A percentile compares a stretch with the other conserved stretches of the same genome.
phyloP scores from a whole-genome alignment of 2,888 invertebrate species.

The Pachydiplax longipennis region DNA sequence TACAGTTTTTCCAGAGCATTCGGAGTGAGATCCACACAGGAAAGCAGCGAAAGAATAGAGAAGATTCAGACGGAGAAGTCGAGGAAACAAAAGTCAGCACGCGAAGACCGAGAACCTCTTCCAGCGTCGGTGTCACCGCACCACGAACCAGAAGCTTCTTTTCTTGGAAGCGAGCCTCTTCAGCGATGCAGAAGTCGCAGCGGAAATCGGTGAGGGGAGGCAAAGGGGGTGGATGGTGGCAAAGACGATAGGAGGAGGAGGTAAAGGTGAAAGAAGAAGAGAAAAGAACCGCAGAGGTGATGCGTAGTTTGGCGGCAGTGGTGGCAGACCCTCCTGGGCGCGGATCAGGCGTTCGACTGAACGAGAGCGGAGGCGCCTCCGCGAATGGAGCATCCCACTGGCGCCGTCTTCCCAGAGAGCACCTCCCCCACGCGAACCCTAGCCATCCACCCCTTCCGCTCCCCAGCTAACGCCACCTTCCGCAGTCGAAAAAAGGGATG shows the following conservation, averaged over 20 bases:
- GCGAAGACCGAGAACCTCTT: not conserved
- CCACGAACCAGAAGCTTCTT: not conserved
- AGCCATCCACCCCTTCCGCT: not conserved
- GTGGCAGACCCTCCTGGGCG: not conserved
- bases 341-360: slow-evolving; percentile 1
- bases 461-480: not conserved
- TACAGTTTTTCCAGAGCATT: not conserved
- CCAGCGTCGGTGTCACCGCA: not conserved
- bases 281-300: not conserved
- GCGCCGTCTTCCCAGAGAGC: not conserved
- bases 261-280: not conserved
- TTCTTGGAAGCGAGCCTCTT: not conserved
- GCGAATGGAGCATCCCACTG: not conserved
- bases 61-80: not conserved
- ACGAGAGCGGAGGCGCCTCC: not conserved
- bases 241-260: not conserved
- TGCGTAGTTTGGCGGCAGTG: not conserved
- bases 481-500: not conserved
- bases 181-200: not conserved
- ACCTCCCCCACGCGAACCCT: not conserved
- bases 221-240: not conserved
- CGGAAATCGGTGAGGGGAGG: not conserved
- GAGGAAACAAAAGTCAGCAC: not conserved
- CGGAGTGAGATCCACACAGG: not conserved
- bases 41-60: not conserved